Evolutionary conservation across 2,888 invertebrate genomes (phyloP), one percentile per base, ranked within the genome.

Genomic region (Amphiduros pacificus): DNA sequence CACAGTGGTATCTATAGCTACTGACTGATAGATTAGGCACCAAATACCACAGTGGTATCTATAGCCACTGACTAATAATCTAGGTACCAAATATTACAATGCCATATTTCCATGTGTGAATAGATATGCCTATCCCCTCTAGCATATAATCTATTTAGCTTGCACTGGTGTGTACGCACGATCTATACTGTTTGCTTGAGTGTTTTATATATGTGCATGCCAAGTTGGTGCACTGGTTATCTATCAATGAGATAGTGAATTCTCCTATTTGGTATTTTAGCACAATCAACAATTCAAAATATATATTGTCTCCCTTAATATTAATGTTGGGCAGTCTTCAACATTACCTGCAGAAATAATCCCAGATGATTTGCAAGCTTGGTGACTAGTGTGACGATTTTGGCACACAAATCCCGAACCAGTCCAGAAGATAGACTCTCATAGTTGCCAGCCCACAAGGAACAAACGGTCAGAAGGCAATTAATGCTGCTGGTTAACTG

Each of bases 341-440:
- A 17, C 9, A 36, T 32, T 64, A 78, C 78, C 77, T 78, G 76
- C 52, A 79, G 64, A 40, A 79, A 74, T 2, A 74, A 71, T 3
- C 72, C 68, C 11, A 75, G 59, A 14, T 77, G 75, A 28, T 67
- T 71, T 5, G 73, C 74, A n/a, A 77, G 70, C 27, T 66, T 66
- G 28, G 67, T 69, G 54, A 74, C 71, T 52, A 73, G 72, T 9
- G 73, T 70, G 9, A 62, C 61, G 32, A 76, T 67, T 49, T 64
- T 70, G 6, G 63, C 49, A 22, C 74, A 68, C 2, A 77, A 67
- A 55, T 76, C 74, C 6, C 67, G 70, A 17, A 79, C 69, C n/a
- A 74, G 64, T 2, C 70, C 64, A 4, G 76, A 74, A 26, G 71
- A 70, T 2, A 71, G 64, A 9, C 60, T 66, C 28, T 71, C 71